Conservation (phyloP, 2,113 vertebrate genomes). For the Myotis brandtii region DNA sequence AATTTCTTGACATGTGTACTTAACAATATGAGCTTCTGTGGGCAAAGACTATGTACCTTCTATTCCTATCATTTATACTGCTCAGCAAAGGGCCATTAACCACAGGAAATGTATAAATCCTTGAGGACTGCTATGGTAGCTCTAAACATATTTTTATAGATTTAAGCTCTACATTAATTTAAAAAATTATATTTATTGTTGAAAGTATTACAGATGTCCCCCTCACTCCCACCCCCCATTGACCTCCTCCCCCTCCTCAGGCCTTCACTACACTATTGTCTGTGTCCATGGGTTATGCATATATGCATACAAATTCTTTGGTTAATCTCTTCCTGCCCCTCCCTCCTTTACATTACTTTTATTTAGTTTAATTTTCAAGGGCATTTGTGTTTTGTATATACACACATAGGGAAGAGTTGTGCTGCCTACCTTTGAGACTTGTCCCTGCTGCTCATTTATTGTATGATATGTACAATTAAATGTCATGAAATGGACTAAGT, state of each 20-base stretch:
- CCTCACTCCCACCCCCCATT: too few species aligned
- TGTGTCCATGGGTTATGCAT: too few species aligned
- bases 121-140: background rate
- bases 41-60: background rate
- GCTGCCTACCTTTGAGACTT: background rate
- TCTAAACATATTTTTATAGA: constrained; percentile 21
- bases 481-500: background rate
- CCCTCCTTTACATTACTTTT: background rate
- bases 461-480: background rate
- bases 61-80: background rate
- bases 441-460: background rate
- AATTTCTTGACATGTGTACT: background rate
- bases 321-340: too few species aligned
- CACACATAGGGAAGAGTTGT: background rate
- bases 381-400: background rate
- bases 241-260: too few species aligned
- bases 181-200: too few species aligned
- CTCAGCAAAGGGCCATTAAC: background rate
- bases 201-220: too few species aligned
- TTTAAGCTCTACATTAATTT: background rate
- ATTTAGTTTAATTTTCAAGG: constrained; percentile 38
- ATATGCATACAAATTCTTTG: too few species aligned
- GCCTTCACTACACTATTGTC: too few species aligned
- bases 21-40: background rate
- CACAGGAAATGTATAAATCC: background rate